Conservation (phyloP, 2,888 invertebrate genomes). For the Drosophila merina region DNA sequence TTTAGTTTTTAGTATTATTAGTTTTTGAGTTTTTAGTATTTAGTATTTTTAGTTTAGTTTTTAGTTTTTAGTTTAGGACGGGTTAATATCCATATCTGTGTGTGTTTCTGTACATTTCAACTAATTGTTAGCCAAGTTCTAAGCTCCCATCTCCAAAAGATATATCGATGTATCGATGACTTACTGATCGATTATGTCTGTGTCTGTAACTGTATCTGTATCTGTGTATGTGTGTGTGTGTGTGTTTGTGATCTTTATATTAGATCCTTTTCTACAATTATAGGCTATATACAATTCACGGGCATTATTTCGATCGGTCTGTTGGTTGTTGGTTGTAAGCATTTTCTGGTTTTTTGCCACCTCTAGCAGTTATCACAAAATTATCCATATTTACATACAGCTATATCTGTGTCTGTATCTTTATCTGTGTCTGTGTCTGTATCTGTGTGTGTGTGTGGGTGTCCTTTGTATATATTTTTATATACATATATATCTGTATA, state of each 20-base stretch:
- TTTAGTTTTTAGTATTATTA: not conserved
- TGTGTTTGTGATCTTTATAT: constrained; percentile 10
- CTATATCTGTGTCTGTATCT: constrained; percentile 20
- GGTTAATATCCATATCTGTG: constrained; percentile 31
- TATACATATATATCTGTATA: constrained; percentile 36
- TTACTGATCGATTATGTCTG: constrained; percentile 24
- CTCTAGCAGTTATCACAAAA: constrained; percentile 71
- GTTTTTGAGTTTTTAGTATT: not conserved
- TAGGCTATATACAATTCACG: constrained; percentile 69
- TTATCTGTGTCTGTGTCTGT: constrained; percentile 11
- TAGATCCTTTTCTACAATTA: constrained; percentile 19
- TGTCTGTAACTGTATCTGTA: constrained; percentile 2
- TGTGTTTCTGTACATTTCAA: constrained; percentile 13
- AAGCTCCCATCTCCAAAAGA: constrained; percentile 15
- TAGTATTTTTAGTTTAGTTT: constrained; percentile 9
- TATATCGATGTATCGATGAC: not conserved
- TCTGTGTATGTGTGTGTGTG: not conserved
- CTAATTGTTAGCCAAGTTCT: constrained; percentile 1
- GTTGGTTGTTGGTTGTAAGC: constrained; percentile 19
- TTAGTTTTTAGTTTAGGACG: constrained; percentile 26
- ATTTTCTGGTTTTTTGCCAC: constrained; percentile 43
- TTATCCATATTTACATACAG: constrained; percentile 59
- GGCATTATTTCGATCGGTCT: constrained; percentile 45
- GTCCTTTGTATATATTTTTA: constrained; percentile 28
- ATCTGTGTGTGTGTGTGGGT: constrained; percentile 15